Evolutionary conservation across 2,888 invertebrate genomes (phyloP), one percentile per base, ranked within the genome.

Genomic region (Dolichopus griseipennis): DNA sequence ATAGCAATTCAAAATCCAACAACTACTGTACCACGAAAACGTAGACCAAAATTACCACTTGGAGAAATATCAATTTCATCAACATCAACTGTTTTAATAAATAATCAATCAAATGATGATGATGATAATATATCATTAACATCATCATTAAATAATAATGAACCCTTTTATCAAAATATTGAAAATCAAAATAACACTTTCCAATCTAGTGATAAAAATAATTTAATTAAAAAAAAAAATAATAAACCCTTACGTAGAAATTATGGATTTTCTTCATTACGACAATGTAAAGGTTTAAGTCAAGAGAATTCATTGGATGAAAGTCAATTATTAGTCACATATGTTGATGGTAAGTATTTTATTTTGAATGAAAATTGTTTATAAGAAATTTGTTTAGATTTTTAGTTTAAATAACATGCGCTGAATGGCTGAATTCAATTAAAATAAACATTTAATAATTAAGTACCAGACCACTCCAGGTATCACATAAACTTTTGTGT

Each of bases 51-150:
- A 37, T 80, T 70, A 61, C 68, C 80, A 33, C 78, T 73, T 43
- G 81, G 81, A 70, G 81, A 81, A 74, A 81, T 81, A 41, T 76
- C 74, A 68, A 76, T 81, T 73, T 78, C 81, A 62, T 77, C 78
- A 64, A 74, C 76, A 67, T 69, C 78, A 66, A 78, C 73, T 66
- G 75, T 81, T 43, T 81, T 81, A 72, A 72, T 81, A 63, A 79
- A 79, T 70, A 77, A 74, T 66, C 73, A 74, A 52, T 65, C 18
- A 18, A 65, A 43, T 21, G 66, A 68, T 37, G 64, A 67, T 22
- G 33, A 67, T 18, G 64, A 68, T 66, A 43, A 7, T 5, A 27
- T 5, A 27, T 4, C 5, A 27, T 41, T 61, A 64, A 64, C 68
- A 65, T 43, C 34, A 37, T 65, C n/a, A 15, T 52, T n/a, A 52